These are phyloP conservation scores for Tribolium castaneum DNA, from an alignment of 1,140 invertebrate species.

Conservation along the genomic window DNA sequence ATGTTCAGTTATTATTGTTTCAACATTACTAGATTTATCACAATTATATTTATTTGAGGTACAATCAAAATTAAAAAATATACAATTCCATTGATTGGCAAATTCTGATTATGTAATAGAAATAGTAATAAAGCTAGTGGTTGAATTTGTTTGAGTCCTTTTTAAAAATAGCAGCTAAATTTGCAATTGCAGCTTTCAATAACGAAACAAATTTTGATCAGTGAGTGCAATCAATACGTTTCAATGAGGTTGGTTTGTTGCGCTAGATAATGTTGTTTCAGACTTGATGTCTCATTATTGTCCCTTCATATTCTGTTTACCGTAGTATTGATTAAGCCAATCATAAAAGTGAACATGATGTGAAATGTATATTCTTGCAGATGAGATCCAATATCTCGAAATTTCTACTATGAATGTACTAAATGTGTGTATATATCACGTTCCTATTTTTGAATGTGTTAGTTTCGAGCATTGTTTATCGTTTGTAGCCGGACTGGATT, in stretches of 20 bases:
- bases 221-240: too few relatives aligned
- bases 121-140: too few relatives aligned
- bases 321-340: neutral
- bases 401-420: slow-evolving; percentile 30
- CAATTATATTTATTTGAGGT: too few relatives aligned
- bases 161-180: too few relatives aligned
- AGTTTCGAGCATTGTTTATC: slow-evolving; percentile 58
- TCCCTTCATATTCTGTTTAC: neutral
- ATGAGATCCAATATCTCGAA: slow-evolving; percentile 11
- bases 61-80: too few relatives aligned
- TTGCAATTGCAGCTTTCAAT: too few relatives aligned
- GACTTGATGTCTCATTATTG: neutral
- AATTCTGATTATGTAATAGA: too few relatives aligned
- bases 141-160: too few relatives aligned
- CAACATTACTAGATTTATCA: too few relatives aligned
- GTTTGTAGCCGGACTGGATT: slow-evolving; percentile 42
- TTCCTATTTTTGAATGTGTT: slow-evolving; percentile 30
- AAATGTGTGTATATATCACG: slow-evolving; percentile 30
- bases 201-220: too few relatives aligned
- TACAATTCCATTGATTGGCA: too few relatives aligned
- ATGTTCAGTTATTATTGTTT: too few relatives aligned
- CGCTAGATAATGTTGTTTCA: neutral
- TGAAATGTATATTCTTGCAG: slow-evolving; percentile 10
- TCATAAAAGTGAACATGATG: neutral
- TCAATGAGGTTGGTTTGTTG: neutral